These are phyloP conservation scores for Bhutanitis thaidina DNA, from an alignment of 2,888 invertebrate genomes.

Conservation along the genomic window DNA sequence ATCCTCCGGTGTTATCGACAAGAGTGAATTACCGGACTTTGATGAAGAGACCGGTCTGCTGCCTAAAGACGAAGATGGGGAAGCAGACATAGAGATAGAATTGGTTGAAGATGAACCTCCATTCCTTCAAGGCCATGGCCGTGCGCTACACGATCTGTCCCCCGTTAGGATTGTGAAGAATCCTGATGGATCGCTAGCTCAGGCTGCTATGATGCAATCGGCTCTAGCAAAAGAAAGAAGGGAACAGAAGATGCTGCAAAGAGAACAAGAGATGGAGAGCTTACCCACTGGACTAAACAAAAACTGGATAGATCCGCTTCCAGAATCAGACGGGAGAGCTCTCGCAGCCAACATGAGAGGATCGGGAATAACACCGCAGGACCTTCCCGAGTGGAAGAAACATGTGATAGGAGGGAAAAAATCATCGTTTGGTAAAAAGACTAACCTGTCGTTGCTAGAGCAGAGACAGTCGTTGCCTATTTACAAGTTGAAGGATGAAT, in stretches of 20 bases:
- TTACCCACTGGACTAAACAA: conserved; percentile 90
- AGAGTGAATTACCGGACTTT: conserved; percentile 97
- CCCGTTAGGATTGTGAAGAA: conserved; percentile 98
- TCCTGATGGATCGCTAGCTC: conserved; percentile 98
- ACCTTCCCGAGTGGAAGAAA: conserved; percentile 99
- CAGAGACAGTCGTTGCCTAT: conserved; percentile 98
- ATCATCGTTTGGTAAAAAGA: conserved; percentile 98
- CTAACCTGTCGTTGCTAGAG: conserved; percentile 94
- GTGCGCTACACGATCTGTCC: conserved; percentile 94
- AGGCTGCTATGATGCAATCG: conserved; percentile 99
- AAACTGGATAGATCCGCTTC: conserved; percentile 98
- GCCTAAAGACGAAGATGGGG: conserved; percentile 95
- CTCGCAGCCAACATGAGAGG: conserved; percentile 90
- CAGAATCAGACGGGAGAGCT: conserved; percentile 87
- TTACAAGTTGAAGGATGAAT: conserved; percentile 95
- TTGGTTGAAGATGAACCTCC: conserved; percentile 99
- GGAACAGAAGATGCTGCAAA: conserved; percentile 96
- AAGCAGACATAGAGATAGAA: conserved; percentile 99
- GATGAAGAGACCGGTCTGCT: conserved; percentile 97
- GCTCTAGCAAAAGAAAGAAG: conserved; percentile 98
- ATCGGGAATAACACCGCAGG: conserved; percentile 90
- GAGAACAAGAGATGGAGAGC: conserved; percentile 94
- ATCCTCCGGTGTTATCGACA: conserved; percentile 93
- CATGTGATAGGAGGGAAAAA: conserved; percentile 98
- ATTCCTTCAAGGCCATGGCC: conserved; percentile 95